These are phyloP conservation scores for Machaerirhynchus nigripectus DNA, from an alignment of 2,113 vertebrate species.

Conservation along the genomic window DNA sequence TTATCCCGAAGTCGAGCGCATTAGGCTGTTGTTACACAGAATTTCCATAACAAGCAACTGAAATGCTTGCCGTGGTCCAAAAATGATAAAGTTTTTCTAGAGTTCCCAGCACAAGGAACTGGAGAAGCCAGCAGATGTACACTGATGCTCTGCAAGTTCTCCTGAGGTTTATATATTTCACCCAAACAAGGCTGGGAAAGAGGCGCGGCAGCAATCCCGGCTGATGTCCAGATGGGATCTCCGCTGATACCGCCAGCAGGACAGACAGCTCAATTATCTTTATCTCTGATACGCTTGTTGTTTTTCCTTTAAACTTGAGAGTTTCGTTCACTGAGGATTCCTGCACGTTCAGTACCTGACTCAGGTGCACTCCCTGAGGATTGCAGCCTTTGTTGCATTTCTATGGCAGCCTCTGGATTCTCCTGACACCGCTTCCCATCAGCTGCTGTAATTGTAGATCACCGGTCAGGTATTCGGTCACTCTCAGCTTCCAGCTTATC, in stretches of 20 bases:
- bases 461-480: background rate
- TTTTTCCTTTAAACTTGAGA: conserved; percentile 23
- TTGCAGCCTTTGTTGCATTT: conserved; percentile 28
- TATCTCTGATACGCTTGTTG: conserved; percentile 17
- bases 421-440: background rate
- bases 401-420: conserved; percentile 26
- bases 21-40: conserved; percentile 10
- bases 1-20: background rate
- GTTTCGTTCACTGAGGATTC: conserved; percentile 17
- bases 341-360: background rate
- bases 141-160: background rate
- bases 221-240: conserved; percentile 25
- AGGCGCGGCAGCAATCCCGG: background rate
- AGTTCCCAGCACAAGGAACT: conserved; percentile 15
- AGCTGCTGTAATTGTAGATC: conserved; percentile 53
- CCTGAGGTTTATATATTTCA: conserved; percentile 33
- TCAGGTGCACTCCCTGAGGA: conserved; percentile 23
- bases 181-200: conserved; percentile 51
- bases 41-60: conserved; percentile 44
- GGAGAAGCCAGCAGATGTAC: conserved; percentile 16
- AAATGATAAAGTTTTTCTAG: conserved; percentile 33
- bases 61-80: background rate
- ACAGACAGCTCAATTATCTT: conserved; percentile 36
- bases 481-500: conserved; percentile 25
- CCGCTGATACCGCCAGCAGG: background rate